phyloP scores from a whole-genome alignment of 2,888 invertebrate genomes.

The Drosophila greeni region DNA sequence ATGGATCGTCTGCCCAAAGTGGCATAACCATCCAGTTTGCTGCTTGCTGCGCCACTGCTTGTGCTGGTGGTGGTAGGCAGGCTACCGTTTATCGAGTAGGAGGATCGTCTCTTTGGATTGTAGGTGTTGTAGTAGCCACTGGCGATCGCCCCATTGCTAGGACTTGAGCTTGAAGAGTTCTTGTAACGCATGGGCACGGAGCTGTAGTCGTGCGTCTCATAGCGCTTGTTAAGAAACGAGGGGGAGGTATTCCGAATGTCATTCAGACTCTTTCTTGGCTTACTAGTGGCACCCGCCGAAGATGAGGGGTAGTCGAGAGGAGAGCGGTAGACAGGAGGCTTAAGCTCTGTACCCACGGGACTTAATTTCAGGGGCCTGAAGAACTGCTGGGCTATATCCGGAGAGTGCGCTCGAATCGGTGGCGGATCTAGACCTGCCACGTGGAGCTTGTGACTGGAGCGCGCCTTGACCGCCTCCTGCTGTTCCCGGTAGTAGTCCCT shows the following conservation, averaged over 20 bases:
- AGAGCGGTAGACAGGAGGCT: conserved; percentile 75
- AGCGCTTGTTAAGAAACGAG: conserved; percentile 72
- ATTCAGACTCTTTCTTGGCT: conserved; percentile 75
- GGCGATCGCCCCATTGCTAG: conserved; percentile 61
- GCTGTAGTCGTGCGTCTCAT: conserved; percentile 69
- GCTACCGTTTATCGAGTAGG: conserved; percentile 74
- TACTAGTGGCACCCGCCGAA: conserved; percentile 52
- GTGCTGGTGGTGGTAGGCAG: conserved; percentile 51
- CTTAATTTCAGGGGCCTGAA: conserved; percentile 76
- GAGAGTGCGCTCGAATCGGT: conserved; percentile 67
- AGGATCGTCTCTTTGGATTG: conserved; percentile 77
- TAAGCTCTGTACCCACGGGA: conserved; percentile 76
- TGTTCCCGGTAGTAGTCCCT: conserved; percentile 80
- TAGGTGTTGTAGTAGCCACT: conserved; percentile 77
- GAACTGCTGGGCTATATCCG: conserved; percentile 77
- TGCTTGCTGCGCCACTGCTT: conserved; percentile 50
- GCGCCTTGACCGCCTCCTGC: conserved; percentile 65
- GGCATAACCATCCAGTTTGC: conserved; percentile 76
- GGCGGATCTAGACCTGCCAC: conserved; percentile 47
- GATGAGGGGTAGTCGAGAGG: conserved; percentile 63
- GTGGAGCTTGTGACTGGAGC: conserved; percentile 65
- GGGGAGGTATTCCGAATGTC: conserved; percentile 75
- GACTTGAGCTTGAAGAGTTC: conserved; percentile 66
- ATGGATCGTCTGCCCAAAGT: conserved; percentile 77
- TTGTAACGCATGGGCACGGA: conserved; percentile 70